Conservation (phyloP, 2,113 vertebrate species). For the Strix aluco region DNA sequence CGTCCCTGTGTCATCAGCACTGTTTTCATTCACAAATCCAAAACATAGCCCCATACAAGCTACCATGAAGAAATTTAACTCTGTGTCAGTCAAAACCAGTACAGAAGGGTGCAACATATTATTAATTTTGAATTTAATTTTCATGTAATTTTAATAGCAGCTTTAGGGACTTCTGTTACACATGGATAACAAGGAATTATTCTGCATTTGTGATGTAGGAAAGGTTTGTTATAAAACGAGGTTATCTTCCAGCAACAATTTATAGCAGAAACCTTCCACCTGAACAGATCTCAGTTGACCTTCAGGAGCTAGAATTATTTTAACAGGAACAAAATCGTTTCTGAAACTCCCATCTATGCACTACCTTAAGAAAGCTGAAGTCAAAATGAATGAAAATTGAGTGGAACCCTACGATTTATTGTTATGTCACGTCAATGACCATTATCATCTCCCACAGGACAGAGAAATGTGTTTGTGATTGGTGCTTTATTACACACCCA, state of each 20-base stretch:
- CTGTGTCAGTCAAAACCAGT: neutral
- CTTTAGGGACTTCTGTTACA: neutral
- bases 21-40: neutral
- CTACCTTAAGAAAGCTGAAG: neutral
- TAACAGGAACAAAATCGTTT: neutral
- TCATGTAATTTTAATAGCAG: neutral
- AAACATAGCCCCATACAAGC: neutral
- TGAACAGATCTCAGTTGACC: neutral
- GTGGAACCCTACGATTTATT: neutral
- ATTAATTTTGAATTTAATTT: neutral
- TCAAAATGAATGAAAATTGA: neutral
- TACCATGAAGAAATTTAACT: neutral
- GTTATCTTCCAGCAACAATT: neutral
- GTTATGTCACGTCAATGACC: neutral
- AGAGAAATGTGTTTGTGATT: neutral
- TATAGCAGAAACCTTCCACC: neutral
- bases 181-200: neutral
- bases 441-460: neutral
- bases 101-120: neutral
- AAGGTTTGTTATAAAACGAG: neutral
- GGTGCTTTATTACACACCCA: neutral
- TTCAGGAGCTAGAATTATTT: neutral
- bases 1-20: neutral
- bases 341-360: neutral
- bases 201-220: neutral